A percentile compares a stretch with the other conserved stretches of the same genome.
Conservation (phyloP, 92 coral and sea anemone genomes). For the Montipora capitata region DNA sequence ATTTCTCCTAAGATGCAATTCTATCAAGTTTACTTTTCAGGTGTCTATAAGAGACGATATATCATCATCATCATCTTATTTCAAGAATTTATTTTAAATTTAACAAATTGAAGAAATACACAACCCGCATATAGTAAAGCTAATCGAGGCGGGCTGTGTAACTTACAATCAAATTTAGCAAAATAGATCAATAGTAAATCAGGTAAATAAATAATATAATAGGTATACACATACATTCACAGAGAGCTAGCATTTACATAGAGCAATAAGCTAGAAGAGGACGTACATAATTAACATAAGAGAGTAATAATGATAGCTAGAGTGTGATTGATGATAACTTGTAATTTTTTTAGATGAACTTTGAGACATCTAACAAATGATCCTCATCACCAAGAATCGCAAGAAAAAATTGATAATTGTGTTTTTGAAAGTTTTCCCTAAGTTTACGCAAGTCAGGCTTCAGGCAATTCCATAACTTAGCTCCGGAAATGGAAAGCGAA, state of each 20-base stretch:
- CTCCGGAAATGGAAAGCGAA: slow-evolving; percentile 7
- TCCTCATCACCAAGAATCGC: slow-evolving; percentile 1
- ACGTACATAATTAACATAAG: not conserved
- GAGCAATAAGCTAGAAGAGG: not conserved
- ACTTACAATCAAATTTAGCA: too few relatives aligned
- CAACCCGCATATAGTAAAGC: too few relatives aligned
- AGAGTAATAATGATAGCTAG: not conserved
- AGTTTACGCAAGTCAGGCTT: not conserved
- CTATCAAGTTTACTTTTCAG: too few relatives aligned
- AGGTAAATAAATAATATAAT: slow-evolving; percentile 3
- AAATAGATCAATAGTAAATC: too few relatives aligned
- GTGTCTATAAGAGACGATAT: too few relatives aligned
- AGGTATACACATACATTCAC: slow-evolving; percentile 19
- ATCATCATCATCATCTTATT: too few relatives aligned
- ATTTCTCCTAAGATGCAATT: too few relatives aligned
- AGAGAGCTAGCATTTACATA: not conserved
- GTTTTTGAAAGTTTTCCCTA: not conserved
- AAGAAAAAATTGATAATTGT: not conserved
- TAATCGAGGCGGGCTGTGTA: too few relatives aligned
- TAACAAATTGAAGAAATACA: too few relatives aligned
- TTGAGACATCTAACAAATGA: too few relatives aligned
- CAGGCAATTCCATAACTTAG: slow-evolving; percentile 3
- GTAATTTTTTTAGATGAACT: too few relatives aligned
- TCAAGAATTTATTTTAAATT: too few relatives aligned
- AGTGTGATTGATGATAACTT: slow-evolving; percentile 1